These are phyloP conservation scores for Pelobates cultripes DNA, from an alignment of 2,797 vertebrate genomes.

Conservation along the genomic window DNA sequence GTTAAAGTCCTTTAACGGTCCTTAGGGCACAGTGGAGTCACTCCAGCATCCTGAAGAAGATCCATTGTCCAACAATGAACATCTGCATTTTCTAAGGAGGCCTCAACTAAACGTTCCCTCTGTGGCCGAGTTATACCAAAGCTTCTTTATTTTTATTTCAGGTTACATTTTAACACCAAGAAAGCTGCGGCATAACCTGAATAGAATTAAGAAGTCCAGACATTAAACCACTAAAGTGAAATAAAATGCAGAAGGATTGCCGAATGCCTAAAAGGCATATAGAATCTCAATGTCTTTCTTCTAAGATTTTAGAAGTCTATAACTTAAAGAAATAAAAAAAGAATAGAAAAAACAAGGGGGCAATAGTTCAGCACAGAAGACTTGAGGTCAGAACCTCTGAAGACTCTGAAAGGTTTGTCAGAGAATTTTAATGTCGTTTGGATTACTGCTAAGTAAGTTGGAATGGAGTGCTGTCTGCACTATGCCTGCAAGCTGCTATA, in stretches of 20 bases:
- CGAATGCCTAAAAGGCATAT: not conserved
- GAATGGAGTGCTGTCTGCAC: not conserved
- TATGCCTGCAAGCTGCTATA: not conserved
- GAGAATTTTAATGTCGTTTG: slow-evolving; percentile 10
- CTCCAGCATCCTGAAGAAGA: slow-evolving; percentile 20
- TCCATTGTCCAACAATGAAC: slow-evolving; percentile 19
- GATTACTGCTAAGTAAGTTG: slow-evolving; percentile 11
- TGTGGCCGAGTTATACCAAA: too few species aligned
- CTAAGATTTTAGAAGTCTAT: not conserved
- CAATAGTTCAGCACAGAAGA: slow-evolving; percentile 15
- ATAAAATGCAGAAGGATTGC: not conserved
- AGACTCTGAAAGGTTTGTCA: not conserved
- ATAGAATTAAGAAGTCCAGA: slow-evolving; percentile 7
- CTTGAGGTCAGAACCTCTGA: slow-evolving; percentile 13
- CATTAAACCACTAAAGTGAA: not conserved
- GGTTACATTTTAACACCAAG: slow-evolving; percentile 14
- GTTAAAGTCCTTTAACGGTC: slow-evolving; percentile 7
- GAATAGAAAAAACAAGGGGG: not conserved
- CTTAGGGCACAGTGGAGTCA: slow-evolving; percentile 9
- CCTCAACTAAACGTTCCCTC: slow-evolving; percentile 12
- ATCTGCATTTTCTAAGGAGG: slow-evolving; percentile 16
- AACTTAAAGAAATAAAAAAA: not conserved
- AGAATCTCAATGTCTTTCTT: not conserved
- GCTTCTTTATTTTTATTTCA: not conserved
- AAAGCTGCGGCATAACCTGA: not conserved